Conservation (phyloP, 2,888 invertebrate genomes). For the Drosophila austrosaltans region DNA sequence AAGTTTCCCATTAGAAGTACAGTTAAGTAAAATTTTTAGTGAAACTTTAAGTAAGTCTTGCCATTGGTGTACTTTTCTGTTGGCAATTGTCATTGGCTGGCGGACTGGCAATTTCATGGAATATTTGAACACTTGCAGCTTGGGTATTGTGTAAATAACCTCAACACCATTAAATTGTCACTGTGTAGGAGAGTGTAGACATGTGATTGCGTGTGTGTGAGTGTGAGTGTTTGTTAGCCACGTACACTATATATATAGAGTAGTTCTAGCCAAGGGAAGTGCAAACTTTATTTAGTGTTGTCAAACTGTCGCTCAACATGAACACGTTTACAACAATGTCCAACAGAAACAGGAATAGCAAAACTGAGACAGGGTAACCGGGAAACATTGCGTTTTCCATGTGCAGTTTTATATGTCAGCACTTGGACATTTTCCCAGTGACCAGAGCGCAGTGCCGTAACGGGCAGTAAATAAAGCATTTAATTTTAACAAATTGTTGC, state of each 20-base stretch:
- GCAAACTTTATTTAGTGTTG: constrained; percentile 76
- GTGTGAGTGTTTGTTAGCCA: constrained; percentile 40
- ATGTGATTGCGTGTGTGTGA: constrained; percentile 16
- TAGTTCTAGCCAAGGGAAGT: constrained; percentile 48
- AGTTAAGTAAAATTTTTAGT: background rate
- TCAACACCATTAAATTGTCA: constrained; percentile 76
- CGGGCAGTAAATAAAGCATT: constrained; percentile 71
- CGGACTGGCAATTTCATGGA: constrained; percentile 34
- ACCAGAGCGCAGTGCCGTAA: constrained; percentile 21
- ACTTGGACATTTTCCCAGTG: constrained; percentile 8
- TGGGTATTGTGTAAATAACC: constrained; percentile 74
- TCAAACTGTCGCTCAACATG: constrained; percentile 73
- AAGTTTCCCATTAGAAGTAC: background rate
- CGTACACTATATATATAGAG: constrained; percentile 30
- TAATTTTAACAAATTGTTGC: constrained; percentile 78
- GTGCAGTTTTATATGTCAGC: constrained; percentile 21
- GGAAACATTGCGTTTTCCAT: constrained; percentile 30
- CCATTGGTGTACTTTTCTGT: background rate
- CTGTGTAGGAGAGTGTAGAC: constrained; percentile 34
- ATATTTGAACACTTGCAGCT: constrained; percentile 62
- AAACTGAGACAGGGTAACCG: background rate
- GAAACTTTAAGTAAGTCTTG: background rate
- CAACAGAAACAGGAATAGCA: constrained; percentile 12
- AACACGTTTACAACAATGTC: constrained; percentile 46
- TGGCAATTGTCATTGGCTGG: no score